Conservation (phyloP, 2,888 invertebrate genomes). For the Mythimna ferrago region DNA sequence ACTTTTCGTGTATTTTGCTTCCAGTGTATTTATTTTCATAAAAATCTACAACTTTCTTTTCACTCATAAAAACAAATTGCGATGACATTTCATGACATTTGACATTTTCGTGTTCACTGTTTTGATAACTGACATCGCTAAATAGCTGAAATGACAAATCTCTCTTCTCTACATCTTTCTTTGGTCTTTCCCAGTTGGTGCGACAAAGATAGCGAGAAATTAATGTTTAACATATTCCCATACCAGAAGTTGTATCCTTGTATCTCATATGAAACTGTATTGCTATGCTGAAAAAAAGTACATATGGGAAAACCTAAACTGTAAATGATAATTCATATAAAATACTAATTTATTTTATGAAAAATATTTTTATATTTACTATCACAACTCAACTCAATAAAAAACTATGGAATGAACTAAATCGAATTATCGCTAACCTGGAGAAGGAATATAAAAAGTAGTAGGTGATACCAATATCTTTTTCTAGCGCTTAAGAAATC, state of each 20-base stretch:
- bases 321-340: too few relatives aligned
- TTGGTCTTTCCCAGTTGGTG: background rate
- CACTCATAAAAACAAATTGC: conserved; percentile 39
- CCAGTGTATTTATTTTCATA: conserved; percentile 38
- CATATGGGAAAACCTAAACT: too few relatives aligned
- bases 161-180: background rate
- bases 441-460: background rate
- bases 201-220: conserved; percentile 10
- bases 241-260: background rate
- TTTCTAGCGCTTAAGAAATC: conserved; percentile 22
- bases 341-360: too few relatives aligned
- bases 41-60: conserved; percentile 10
- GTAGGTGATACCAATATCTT: conserved; percentile 34
- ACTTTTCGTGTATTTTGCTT: conserved; percentile 25
- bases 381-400: background rate
- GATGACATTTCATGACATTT: conserved; percentile 47
- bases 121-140: conserved; percentile 15
- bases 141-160: conserved; percentile 8
- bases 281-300: conserved; percentile 8
- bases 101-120: conserved; percentile 26
- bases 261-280: background rate
- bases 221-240: conserved; percentile 18
- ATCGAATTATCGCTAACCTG: background rate
- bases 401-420: background rate
- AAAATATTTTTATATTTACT: too few relatives aligned